These are phyloP conservation scores for Sinocyclocheilus maitianheensis DNA, from an alignment of 2,113 vertebrate species.

Conservation along the genomic window DNA sequence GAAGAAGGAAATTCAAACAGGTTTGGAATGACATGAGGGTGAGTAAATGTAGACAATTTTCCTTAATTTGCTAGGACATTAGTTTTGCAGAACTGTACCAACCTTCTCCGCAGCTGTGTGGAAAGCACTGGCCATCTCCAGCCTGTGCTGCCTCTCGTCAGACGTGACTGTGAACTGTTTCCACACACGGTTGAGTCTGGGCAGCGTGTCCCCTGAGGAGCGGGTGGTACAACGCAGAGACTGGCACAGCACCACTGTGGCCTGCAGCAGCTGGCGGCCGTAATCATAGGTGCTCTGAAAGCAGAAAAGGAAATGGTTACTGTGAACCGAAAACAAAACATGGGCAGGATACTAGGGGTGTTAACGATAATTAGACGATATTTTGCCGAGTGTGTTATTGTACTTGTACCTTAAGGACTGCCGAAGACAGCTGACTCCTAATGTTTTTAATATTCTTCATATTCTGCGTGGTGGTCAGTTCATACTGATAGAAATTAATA, in stretches of 20 bases:
- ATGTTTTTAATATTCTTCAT: too few species aligned
- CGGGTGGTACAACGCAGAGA: slow-evolving; percentile 93
- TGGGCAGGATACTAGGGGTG: background rate
- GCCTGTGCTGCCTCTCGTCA: slow-evolving; percentile 88
- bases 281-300: slow-evolving; percentile 96
- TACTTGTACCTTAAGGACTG: too few species aligned
- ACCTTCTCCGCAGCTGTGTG: slow-evolving; percentile 91
- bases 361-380: too few species aligned
- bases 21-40: background rate
- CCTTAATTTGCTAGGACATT: background rate
- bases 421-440: too few species aligned
- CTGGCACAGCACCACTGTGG: slow-evolving; percentile 95
- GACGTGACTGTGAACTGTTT: slow-evolving; percentile 93
- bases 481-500: too few species aligned
- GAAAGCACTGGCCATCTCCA: slow-evolving; percentile 90
- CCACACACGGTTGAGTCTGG: slow-evolving; percentile 93
- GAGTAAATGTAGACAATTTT: background rate
- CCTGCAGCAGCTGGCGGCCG: slow-evolving; percentile 94
- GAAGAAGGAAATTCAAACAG: background rate
- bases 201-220: slow-evolving; percentile 94
- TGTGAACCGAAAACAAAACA: background rate
- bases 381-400: too few species aligned
- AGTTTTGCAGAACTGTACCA: slow-evolving; percentile 24
- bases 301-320: background rate
- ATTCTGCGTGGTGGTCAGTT: too few species aligned